A percentile compares a stretch with the other conserved stretches of the same genome.
Conservation (phyloP, 2,113 vertebrate genomes). For the Origma solitaria region DNA sequence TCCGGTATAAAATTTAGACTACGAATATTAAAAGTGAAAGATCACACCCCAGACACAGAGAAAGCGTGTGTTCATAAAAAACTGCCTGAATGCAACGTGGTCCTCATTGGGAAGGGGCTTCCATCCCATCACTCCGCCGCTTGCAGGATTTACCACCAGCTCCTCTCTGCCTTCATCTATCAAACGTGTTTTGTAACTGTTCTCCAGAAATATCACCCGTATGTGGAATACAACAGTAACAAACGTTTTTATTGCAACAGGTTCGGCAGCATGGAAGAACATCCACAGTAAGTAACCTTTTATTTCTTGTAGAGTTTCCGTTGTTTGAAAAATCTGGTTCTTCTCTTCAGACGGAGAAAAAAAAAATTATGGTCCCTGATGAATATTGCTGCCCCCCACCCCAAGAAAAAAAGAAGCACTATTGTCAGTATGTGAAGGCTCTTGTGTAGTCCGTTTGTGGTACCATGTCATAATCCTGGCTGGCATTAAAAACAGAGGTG, state of each 20-base stretch:
- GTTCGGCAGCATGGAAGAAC: slow-evolving; percentile 61
- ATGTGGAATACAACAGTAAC: slow-evolving; percentile 58
- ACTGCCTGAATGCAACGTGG: neutral
- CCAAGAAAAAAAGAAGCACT: rapidly evolving
- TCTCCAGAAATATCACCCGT: slow-evolving; percentile 21
- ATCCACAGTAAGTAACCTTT: slow-evolving; percentile 68
- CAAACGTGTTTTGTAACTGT: neutral
- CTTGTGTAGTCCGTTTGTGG: neutral
- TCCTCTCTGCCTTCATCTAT: slow-evolving; percentile 30
- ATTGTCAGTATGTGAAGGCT: neutral
- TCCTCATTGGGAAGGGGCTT: slow-evolving; percentile 29
- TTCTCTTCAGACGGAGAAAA: neutral
- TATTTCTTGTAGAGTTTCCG: neutral
- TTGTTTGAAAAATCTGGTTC: neutral
- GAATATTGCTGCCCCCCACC: neutral
- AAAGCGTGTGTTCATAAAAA: neutral
- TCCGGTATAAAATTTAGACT: neutral
- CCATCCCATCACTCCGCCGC: neutral
- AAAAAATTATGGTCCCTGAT: neutral
- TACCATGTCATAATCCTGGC: neutral
- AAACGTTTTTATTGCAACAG: slow-evolving; percentile 76
- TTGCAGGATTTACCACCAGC: slow-evolving; percentile 23
- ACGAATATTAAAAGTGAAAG: slow-evolving; percentile 1
- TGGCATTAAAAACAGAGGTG: neutral
- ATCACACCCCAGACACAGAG: neutral